A percentile compares a stretch with the other conserved stretches of the same genome.
These are phyloP conservation scores for Procavia capensis DNA, from an alignment of 2,113 vertebrate species.

Conservation along the genomic window DNA sequence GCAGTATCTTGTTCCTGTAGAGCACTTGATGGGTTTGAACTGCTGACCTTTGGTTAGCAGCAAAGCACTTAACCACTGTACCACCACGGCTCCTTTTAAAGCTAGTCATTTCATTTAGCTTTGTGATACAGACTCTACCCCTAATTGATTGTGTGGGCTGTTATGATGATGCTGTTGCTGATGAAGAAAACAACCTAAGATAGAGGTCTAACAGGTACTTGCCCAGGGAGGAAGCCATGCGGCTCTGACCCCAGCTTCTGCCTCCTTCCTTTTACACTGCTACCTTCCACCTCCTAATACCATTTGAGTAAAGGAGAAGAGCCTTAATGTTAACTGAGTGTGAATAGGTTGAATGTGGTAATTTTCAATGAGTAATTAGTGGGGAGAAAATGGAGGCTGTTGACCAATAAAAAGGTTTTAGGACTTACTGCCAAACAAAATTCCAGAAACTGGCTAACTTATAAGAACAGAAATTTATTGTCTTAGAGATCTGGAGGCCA, in stretches of 20 bases:
- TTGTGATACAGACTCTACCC: neutral
- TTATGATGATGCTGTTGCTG: neutral
- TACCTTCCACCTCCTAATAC: neutral
- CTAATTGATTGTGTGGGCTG: neutral
- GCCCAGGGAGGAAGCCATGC: neutral
- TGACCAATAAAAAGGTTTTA: neutral
- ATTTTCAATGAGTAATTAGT: neutral
- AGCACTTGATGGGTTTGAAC: too few relatives aligned
- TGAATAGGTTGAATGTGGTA: neutral
- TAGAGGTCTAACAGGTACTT: neutral
- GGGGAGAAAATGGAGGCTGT: neutral
- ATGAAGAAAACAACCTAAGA: neutral
- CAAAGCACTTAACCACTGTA: too few relatives aligned
- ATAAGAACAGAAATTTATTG: neutral
- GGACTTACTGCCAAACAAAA: neutral
- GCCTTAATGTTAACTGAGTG: neutral
- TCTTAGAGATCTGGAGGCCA: neutral
- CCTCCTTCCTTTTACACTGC: neutral
- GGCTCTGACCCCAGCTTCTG: neutral
- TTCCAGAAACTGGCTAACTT: neutral
- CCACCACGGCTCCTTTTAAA: neutral
- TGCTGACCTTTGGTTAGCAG: too few relatives aligned
- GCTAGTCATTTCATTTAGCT: slow-evolving; percentile 11
- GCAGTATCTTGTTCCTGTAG: too few relatives aligned
- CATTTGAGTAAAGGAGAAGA: neutral